Evolutionary conservation across 1,140 invertebrate genomes (phyloP), one percentile per base, ranked within the genome.

Genomic region (Cheumatopsyche charites): DNA sequence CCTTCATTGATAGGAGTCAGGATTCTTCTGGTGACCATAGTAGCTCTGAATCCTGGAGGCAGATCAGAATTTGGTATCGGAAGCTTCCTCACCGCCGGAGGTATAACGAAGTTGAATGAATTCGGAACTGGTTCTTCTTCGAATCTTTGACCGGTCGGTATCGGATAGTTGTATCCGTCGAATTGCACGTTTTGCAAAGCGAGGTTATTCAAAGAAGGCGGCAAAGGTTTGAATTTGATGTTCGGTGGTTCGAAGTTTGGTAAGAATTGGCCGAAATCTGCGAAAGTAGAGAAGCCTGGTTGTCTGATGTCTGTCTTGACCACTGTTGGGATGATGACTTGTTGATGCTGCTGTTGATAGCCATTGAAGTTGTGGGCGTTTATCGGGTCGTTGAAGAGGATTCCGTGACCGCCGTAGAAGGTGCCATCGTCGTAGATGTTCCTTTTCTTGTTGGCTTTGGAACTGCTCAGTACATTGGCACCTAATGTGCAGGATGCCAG

Each of bases 381-480:
- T n/a, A 68, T 58, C 3, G 58, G 21, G 63, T 62, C 62, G 19
- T 23, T 41, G 23, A 15, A 3, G 9, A 63, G 23, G 2, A 71
- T 25, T n/a, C 62, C 41, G 41, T 71, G 70, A 5, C 61, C 12
- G n/a, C 70, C 61, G 43, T 63, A 71, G 9, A 63, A 65, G 9
- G 61, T 15, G 19, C 70, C 61, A 21, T 49, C 47, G 4, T 15
- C 7, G 52, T 72, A 72, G 13, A 72, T 67, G 6, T 47, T 62
- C 52, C 70, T 66, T n/a, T n/a, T n/a, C 41, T 72, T 72, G 45
- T 49, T 71, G 9, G 65, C 61, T 70, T 69, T 68, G n/a, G 3
- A 13, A 4, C 17, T 21, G 11, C 12, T 29, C 1, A 23, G 11
- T 23, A 47, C 41, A 19, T 15, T 12, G 11, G 61, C 70, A 6